Percentiles rank a stretch among this genome's conserved stretches.
phyloP scores from a whole-genome alignment of 1,140 invertebrate species.

The Homalodisca vitripennis region DNA sequence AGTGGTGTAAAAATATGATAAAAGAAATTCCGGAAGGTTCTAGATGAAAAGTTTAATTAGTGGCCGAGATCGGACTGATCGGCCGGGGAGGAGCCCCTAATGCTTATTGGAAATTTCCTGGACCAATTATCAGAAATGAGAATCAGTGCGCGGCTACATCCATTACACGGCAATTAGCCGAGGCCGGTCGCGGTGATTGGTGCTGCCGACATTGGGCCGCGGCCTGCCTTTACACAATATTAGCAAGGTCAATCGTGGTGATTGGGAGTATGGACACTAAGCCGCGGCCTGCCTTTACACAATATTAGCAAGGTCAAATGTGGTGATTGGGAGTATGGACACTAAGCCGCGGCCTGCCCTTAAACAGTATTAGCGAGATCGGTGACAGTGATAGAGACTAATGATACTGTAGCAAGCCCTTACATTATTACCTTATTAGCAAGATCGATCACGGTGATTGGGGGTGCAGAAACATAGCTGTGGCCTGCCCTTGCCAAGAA shows the following conservation, averaged over 20 bases:
- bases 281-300: not conserved
- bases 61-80: not conserved
- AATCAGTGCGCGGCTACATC: slow-evolving; percentile 26
- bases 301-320: not conserved
- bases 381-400: no score
- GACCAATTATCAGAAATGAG: slow-evolving; percentile 33
- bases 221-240: not conserved
- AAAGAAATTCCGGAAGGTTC: slow-evolving; percentile 23
- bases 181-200: slow-evolving; percentile 8
- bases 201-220: slow-evolving; percentile 7
- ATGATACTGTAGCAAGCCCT: no score
- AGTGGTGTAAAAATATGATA: slow-evolving; percentile 25
- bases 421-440: no score
- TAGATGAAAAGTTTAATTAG: slow-evolving; percentile 24
- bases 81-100: slow-evolving; percentile 14
- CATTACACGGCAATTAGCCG: slow-evolving; percentile 29
- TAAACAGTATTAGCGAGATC: no score
- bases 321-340: not conserved
- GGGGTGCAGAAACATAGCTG: not conserved
- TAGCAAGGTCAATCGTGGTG: not conserved
- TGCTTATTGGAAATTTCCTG: slow-evolving; percentile 33
- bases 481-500: not conserved
- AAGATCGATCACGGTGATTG: not conserved
- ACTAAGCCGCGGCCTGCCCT: not conserved
- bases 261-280: not conserved